These are phyloP conservation scores for Phlogophora meticulosa DNA, from an alignment of 2,888 invertebrate species.

Conservation along the genomic window DNA sequence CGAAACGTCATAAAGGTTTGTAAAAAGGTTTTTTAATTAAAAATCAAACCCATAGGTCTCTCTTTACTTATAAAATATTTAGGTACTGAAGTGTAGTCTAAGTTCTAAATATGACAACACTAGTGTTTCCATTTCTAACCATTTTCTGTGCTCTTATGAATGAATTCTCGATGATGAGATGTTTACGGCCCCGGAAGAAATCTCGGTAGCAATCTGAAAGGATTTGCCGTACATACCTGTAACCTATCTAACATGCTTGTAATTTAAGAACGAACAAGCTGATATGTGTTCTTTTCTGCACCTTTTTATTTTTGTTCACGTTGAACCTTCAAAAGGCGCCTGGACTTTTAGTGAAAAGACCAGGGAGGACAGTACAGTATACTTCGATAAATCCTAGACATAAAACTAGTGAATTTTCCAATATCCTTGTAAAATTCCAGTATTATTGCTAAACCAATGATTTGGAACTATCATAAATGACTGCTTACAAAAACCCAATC, in stretches of 20 bases:
- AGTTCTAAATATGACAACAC: slow-evolving; percentile 23
- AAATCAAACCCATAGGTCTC: not conserved
- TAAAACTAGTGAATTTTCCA: not conserved
- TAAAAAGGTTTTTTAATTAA: slow-evolving; percentile 10
- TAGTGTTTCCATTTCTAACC: slow-evolving; percentile 30
- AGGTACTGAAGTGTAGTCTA: slow-evolving; percentile 7
- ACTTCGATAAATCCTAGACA: not conserved
- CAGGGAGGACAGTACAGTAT: no score
- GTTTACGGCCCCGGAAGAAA: slow-evolving; percentile 53
- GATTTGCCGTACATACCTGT: slow-evolving; percentile 30
- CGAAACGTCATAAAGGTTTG: not conserved
- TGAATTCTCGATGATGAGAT: slow-evolving; percentile 48
- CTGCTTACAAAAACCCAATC: not conserved
- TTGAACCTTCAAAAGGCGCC: no score
- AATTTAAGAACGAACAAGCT: not conserved
- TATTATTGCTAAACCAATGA: not conserved
- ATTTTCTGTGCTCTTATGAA: slow-evolving; percentile 37
- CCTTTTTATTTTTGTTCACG: no score
- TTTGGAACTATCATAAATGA: not conserved
- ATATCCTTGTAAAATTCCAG: not conserved
- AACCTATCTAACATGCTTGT: slow-evolving; percentile 9
- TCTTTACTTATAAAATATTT: slow-evolving; percentile 8
- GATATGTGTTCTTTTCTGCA: slow-evolving; percentile 1
- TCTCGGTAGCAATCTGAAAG: slow-evolving; percentile 33
- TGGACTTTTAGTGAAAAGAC: no score